Base-by-base conservation (phyloP, 2,113 vertebrate genomes). In the Orientallactaga bullata region DNA sequence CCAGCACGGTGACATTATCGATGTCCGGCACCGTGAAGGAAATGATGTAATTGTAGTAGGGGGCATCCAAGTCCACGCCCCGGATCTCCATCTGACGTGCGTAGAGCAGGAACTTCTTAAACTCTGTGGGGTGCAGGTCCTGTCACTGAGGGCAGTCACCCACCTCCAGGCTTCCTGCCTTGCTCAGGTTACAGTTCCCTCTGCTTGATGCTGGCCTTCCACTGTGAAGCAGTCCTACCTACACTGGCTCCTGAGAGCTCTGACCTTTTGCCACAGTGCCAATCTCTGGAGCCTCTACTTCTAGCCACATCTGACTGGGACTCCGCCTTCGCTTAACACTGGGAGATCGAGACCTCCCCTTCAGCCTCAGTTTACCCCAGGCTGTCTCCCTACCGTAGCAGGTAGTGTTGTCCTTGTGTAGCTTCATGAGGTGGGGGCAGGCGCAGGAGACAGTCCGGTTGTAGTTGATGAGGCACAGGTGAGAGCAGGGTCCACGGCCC, bases 11-110 rank as follows among this genome's bases (percentile, higher is more conserved):
- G 95, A 99, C 99, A 0, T 99, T 99, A 97, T 99, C 99, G 0
- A 99, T 99, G 96, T 99, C 99, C 0, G 99, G 99, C 96, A 99
- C 99, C 0, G 99, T 99, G 98, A 99, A 99, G 94, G 99, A 99
- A 98, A 99, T 99, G 97, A 99, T 99, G 97, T 99, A 99, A 98
- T 99, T 99, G 98, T 99, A 99, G 97, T 99, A 99, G 0, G 99
- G 99, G 96, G 99, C 99, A 30, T 99, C 99, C 0, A 99, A 98
- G 97, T 99, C 99, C 97, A 99, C 99, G 0, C 99, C 99, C 12
- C 99, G 98, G 97, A 99, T 99, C 98, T 99, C 99, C 97, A 99
- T 99, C 98, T 99, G 99, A 47, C 99, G 99, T 0, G 99, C 99
- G 1, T 99, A 99, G 74, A 99, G 98, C 98, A 99, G 98, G 98